Percentiles rank a stretch among this genome's conserved stretches.
Evolutionary conservation across 1,140 invertebrate species (phyloP).

Genomic region (Amyelois transitella): DNA sequence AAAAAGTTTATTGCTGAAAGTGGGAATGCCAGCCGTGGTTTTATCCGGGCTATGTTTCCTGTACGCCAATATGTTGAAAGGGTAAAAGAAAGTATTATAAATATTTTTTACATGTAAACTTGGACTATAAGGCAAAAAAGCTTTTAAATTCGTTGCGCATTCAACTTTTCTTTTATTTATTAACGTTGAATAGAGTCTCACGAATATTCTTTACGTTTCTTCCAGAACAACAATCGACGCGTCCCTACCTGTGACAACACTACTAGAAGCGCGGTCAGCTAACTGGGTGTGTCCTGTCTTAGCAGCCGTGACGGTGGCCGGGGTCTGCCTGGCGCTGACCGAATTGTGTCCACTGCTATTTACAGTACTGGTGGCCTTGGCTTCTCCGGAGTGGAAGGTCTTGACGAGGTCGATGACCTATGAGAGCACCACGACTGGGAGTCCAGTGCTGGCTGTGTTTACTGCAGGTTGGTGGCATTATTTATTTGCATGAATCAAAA

Average conservation of each 20-base stretch:
- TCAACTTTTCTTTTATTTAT: too few species aligned
- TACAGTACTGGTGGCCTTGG: conserved; percentile 75
- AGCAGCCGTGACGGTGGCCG: conserved; percentile 76
- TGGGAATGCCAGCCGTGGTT: conserved; percentile 48
- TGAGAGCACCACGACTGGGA: conserved; percentile 78
- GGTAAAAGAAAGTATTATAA: too few species aligned
- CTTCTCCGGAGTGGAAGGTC: conserved; percentile 79
- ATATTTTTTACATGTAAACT: too few species aligned
- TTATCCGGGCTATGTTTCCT: conserved; percentile 57
- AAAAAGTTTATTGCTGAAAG: conserved; percentile 48
- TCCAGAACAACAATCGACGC: conserved; percentile 65
- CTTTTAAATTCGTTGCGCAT: too few species aligned
- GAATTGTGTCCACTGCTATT: conserved; percentile 78
- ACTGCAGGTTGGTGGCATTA: conserved; percentile 73
- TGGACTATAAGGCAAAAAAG: too few species aligned
- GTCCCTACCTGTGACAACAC: conserved; percentile 76
- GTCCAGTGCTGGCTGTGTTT: conserved; percentile 80
- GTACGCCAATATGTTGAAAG: conserved; percentile 64
- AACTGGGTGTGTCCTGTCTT: conserved; percentile 78
- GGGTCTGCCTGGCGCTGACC: conserved; percentile 76
- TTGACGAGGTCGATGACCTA: conserved; percentile 78
- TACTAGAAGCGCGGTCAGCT: conserved; percentile 77
- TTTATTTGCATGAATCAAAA: neutral
- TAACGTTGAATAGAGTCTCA: too few species aligned
- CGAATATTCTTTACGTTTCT: conserved; percentile 3